Percentiles rank a stretch among this genome's conserved stretches.
Conservation (phyloP, 2,888 invertebrate genomes). For the Electrophaes corylata region DNA sequence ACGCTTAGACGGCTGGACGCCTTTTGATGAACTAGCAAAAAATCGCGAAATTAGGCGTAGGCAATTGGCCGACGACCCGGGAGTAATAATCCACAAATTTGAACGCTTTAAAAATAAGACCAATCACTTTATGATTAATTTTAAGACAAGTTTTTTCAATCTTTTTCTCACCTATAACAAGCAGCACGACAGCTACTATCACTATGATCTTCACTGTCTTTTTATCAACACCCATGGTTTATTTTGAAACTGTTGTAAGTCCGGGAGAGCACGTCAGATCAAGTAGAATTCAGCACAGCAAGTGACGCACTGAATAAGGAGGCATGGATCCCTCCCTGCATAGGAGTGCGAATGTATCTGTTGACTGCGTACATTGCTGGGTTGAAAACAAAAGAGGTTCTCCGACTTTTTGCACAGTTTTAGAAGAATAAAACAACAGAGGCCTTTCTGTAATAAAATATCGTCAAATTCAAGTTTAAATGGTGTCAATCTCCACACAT, state of each 20-base stretch:
- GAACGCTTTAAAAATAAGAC: background rate
- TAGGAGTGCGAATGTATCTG: slow-evolving; percentile 18
- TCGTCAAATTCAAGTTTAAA: too few relatives aligned
- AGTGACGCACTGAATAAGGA: slow-evolving; percentile 22
- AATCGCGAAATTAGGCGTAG: too few relatives aligned
- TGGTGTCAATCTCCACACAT: too few relatives aligned
- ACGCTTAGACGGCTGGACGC: too few relatives aligned
- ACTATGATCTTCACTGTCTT: slow-evolving; percentile 71
- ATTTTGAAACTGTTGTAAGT: slow-evolving; percentile 12
- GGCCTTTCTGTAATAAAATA: too few relatives aligned
- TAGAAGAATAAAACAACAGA: too few relatives aligned
- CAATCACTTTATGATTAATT: background rate
- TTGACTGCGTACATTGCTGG: slow-evolving; percentile 53
- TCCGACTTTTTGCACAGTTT: too few relatives aligned
- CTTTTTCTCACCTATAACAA: slow-evolving; percentile 66
- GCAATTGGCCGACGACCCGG: too few relatives aligned
- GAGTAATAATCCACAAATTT: too few relatives aligned
- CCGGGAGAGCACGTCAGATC: slow-evolving; percentile 7
- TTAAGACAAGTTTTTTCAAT: background rate
- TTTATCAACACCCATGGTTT: slow-evolving; percentile 70
- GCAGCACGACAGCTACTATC: slow-evolving; percentile 59
- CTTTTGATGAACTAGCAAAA: too few relatives aligned
- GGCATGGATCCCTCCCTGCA: slow-evolving; percentile 4
- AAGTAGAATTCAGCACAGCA: slow-evolving; percentile 6
- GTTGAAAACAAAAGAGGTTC: background rate